Percentiles rank a stretch among this genome's conserved stretches.
These are phyloP conservation scores for Papilio dardanus DNA, from an alignment of 1,140 invertebrate genomes.

Conservation along the genomic window DNA sequence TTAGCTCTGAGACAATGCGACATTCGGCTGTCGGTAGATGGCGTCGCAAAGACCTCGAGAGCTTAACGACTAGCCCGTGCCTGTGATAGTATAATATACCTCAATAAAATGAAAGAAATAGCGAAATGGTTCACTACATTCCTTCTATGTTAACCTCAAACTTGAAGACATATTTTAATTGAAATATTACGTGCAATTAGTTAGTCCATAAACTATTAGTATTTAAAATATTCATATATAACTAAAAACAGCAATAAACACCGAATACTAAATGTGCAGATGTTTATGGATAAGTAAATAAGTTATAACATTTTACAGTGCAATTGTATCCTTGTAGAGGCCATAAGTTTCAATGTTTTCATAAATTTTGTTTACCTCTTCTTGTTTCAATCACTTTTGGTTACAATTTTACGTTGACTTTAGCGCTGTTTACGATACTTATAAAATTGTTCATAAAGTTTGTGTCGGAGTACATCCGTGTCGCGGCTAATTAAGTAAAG, in stretches of 20 bases:
- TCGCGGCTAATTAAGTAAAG: constrained; percentile 47
- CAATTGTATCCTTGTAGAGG: background rate
- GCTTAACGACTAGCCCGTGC: constrained; percentile 78
- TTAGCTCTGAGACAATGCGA: constrained; percentile 76
- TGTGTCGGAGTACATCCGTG: constrained; percentile 23
- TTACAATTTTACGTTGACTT: no score
- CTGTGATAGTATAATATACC: constrained; percentile 78
- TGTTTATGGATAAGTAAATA: background rate
- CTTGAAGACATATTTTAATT: background rate
- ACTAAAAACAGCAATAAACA: background rate
- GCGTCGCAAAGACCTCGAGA: constrained; percentile 53
- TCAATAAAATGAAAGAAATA: constrained; percentile 77
- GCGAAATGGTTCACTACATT: constrained; percentile 66
- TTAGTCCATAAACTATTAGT: background rate
- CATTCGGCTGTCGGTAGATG: constrained; percentile 62
- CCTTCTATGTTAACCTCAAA: constrained; percentile 42
- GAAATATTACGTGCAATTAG: background rate
- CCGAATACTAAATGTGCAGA: background rate
- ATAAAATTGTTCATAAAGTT: constrained; percentile 11
- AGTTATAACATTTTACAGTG: background rate
- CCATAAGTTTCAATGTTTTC: background rate
- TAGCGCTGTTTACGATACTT: background rate
- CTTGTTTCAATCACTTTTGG: no score
- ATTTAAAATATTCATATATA: background rate
- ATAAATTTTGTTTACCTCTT: no score